Base-by-base conservation (phyloP, 2,888 invertebrate genomes). In the Melieria crassipennis region DNA sequence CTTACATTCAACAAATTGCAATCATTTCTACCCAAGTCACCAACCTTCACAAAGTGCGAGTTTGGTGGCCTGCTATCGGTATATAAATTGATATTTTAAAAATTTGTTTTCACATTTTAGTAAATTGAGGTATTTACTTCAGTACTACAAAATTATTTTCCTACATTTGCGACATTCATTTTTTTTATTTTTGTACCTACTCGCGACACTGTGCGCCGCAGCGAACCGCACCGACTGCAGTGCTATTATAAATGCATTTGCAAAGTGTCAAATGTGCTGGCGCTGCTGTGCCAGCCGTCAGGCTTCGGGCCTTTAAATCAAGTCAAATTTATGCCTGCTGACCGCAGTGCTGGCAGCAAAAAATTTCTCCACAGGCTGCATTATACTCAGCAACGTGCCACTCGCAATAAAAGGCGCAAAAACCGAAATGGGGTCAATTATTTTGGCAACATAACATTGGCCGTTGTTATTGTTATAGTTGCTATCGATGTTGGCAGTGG, bases 231-330 rank as follows among this genome's bases (percentile, higher is more conserved):
- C 13, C 72, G 70, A 72, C 65, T 48, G 70, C 74, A 72, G 73
- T 66, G 73, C 13, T 77, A 74, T 80, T 80, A 80, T 81, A 79
- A 78, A 81, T 5, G 30, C 30, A 30, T 64, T 57, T 47, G 45
- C 65, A 42, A 62, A 56, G 65, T 62, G 62, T 69, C 69, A 61
- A 65, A 65, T 56, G 52, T 55, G 47, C 55, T 13, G 10, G 57
- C 45, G 16, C 45, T 47, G 42, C n/a, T 50, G 47, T 43, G 7
- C 5, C 52, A 52, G 64, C 43, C 50, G 67, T 67, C 67, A 30
- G 30, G 30, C 67, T 67, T 43, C 50, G 45, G 67, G 16, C 50
- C 43, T 63, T 62, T 73, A 70, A 73, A 70, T 73, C 68, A 68
- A 48, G 65, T 56, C 60, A 56, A 56, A 56, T 67, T 73, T 67